Evolutionary conservation across 2,888 invertebrate species (phyloP).

Genomic region (Agrotis segetum): DNA sequence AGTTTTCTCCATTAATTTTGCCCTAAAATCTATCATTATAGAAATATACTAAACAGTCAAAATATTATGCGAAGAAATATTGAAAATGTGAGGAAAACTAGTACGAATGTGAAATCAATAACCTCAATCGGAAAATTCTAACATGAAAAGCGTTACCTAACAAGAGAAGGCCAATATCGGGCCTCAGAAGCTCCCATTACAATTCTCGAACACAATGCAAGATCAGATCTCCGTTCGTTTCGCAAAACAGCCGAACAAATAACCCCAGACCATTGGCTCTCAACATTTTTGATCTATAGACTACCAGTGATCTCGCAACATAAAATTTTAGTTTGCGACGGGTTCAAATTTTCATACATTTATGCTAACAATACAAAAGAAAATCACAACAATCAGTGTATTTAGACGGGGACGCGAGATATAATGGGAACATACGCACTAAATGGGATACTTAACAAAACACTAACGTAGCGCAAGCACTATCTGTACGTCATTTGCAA

Average conservation of each 20-base stretch:
- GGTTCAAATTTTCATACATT: background rate
- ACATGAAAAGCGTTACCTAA: conserved; percentile 7
- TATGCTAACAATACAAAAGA: background rate
- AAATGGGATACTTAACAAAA: too few species aligned
- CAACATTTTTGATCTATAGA: background rate
- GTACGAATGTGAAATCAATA: background rate
- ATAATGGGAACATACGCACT: too few species aligned
- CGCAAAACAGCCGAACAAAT: conserved; percentile 47
- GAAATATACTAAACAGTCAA: too few species aligned
- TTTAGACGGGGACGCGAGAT: too few species aligned
- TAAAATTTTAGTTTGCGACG: background rate
- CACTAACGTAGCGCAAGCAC: too few species aligned
- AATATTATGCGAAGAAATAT: too few species aligned
- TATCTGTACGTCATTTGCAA: too few species aligned
- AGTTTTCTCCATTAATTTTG: too few species aligned
- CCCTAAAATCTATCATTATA: too few species aligned
- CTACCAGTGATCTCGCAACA: background rate
- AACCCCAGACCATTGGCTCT: background rate
- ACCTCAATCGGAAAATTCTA: background rate
- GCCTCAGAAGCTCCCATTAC: conserved; percentile 30
- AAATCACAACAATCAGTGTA: too few species aligned
- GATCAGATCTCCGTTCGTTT: conserved; percentile 26
- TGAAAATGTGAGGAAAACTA: too few species aligned
- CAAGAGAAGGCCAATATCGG: conserved; percentile 19
- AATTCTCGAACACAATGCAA: conserved; percentile 48